Percentiles rank a stretch among this genome's conserved stretches.
phyloP scores from a whole-genome alignment of 1,140 invertebrate species.

The Bathynomus jamesi region DNA sequence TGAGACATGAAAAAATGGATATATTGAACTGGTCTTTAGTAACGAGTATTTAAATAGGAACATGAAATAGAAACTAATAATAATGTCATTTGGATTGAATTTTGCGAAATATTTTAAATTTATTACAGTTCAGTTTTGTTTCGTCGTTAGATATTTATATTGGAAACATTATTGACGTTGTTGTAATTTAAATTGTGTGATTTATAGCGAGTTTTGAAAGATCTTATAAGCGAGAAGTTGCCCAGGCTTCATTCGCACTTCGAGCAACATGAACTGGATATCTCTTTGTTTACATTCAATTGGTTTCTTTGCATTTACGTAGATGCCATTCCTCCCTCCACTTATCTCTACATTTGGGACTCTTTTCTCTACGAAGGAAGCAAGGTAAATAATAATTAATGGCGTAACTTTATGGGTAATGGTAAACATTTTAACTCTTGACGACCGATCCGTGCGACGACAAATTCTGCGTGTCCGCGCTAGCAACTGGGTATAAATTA shows the following conservation, averaged over 20 bases:
- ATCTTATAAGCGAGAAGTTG: conserved; percentile 51
- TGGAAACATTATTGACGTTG: too few relatives aligned
- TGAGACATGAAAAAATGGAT: too few relatives aligned
- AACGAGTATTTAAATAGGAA: too few relatives aligned
- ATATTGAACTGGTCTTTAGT: too few relatives aligned
- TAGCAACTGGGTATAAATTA: not conserved
- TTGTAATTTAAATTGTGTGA: conserved; percentile 6
- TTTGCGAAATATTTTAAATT: too few relatives aligned
- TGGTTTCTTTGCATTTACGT: conserved; percentile 56
- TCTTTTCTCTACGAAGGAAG: conserved; percentile 53
- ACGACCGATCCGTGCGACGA: too few relatives aligned
- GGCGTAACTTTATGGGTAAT: too few relatives aligned
- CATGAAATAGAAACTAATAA: too few relatives aligned
- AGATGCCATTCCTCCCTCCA: conserved; percentile 48
- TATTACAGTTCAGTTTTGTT: too few relatives aligned
- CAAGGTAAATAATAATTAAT: conserved; percentile 45
- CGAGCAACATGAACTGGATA: conserved; percentile 47
- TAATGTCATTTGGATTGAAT: too few relatives aligned
- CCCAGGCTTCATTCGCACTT: conserved; percentile 48
- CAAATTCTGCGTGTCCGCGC: too few relatives aligned
- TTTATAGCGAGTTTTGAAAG: conserved; percentile 47
- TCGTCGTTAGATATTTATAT: too few relatives aligned
- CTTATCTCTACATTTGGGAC: conserved; percentile 53
- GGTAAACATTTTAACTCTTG: not conserved
- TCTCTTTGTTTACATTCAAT: conserved; percentile 52